These are phyloP conservation scores for Oncopodura yosiiana DNA, from an alignment of 1,140 invertebrate species.

Conservation along the genomic window DNA sequence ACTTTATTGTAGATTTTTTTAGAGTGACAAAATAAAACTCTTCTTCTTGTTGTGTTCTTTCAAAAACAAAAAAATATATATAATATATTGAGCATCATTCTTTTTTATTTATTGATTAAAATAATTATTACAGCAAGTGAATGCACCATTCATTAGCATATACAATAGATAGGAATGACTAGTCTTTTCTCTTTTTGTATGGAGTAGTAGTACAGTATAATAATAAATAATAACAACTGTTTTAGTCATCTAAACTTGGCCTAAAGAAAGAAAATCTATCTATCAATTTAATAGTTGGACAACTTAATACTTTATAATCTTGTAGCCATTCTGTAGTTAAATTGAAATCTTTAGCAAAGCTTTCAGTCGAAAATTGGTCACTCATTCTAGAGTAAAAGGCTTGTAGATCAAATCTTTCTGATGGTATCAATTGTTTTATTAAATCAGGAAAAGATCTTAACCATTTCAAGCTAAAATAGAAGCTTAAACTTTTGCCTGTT, in stretches of 20 bases:
- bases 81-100: no score
- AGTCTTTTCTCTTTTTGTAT: no score
- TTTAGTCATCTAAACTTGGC: conserved; percentile 22
- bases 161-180: no score
- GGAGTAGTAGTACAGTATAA: no score
- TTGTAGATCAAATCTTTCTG: conserved; percentile 32
- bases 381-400: conserved; percentile 27
- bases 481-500: conserved; percentile 20
- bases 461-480: conserved; percentile 33
- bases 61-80: no score
- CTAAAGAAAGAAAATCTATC: conserved; percentile 33
- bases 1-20: no score
- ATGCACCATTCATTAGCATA: no score
- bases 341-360: conserved; percentile 23
- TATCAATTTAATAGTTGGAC: conserved; percentile 19
- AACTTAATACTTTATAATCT: conserved; percentile 22
- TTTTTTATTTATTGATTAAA: no score
- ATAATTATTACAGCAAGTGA: no score
- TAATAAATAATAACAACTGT: no score
- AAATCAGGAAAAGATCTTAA: conserved; percentile 30
- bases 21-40: no score
- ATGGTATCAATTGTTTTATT: conserved; percentile 32
- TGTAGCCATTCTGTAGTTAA: conserved; percentile 17
- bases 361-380: conserved; percentile 21
- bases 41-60: no score